Base-by-base conservation (phyloP, 1,140 invertebrate species). In the Lasaia peninsularis region DNA sequence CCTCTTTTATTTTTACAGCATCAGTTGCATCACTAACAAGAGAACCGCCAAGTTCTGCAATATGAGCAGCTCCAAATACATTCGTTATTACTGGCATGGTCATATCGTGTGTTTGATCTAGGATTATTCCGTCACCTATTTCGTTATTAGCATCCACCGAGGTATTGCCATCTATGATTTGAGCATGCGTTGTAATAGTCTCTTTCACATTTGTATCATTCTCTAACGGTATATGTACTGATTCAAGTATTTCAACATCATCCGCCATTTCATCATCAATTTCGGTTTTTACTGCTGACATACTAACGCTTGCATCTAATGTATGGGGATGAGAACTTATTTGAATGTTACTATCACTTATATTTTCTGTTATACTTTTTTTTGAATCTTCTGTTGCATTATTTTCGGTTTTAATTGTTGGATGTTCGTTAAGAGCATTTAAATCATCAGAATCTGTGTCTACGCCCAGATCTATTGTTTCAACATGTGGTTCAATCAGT, bases 401-500 rank as follows among this genome's bases (percentile, higher is more conserved):
- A 11, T 44, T 44, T 44, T 44, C 16, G 10, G 1, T 20, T 44
- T 44, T 8, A 11, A 44, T 11, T 44, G 40, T 3, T 20, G 40
- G 11, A 44, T 44, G 16, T 44, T 4, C 14, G 1, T 20, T 16
- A 16, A 18, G 11, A 11, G 18, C 16, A 11, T 18, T 50, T 5
- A n/a, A 18, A 7, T 65, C 62, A n/a, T 67, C 61, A 20, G 33
- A 52, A 44, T 69, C 62, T 3, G 60, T 63, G 20, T 81, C 76
- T 8, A 62, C 51, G 35, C 63, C 62, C 21, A 86, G 51, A n/a
- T 78, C 69, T 52, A 87, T 84, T 0, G 76, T 81, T 67, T 87
- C 84, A n/a, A 87, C 68, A 3, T 63, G 53, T 14, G 78, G 75
- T 59, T 86, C 80, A 11, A 87, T 62, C 2, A 81, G 9, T 52